Evolutionary conservation across 2,113 vertebrate genomes (phyloP), one percentile per base, ranked within the genome.

Genomic region (Archocentrus centrarchus): DNA sequence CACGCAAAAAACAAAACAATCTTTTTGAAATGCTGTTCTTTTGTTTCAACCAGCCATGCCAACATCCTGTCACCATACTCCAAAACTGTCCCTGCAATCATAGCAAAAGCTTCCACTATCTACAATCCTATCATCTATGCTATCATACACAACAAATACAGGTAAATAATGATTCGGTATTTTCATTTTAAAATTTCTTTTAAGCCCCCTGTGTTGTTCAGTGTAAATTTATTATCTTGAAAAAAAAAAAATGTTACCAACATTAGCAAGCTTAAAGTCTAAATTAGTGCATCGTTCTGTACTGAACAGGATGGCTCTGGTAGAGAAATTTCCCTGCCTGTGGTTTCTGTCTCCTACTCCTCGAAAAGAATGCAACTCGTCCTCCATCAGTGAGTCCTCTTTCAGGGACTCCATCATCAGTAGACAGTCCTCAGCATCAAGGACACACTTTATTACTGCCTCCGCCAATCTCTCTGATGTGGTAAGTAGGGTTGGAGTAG

Each of bases 81-180:
- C 93, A 98, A 96, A 84, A 96, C 97, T 0, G 94, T 99, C 77
- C 98, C 98, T 30, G 98, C 97, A 11, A 94, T 99, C 91, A 98
- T 98, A 75, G 98, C 98, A 89, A 99, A 99, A 91, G 97, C 98
- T 79, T 99, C 98, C 47, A 94, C 98, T 30, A 97, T 99, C 91
- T 97, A 99, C 93, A 99, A 99, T 84, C 98, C 98, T 60, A 97
- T 99, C 70, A 97, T 99, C 92, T 99, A 99, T 0, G 98, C 98
- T 75, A 97, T 99, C 83, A 96, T 96, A 68, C 98, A 99, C 88
- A 96, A 96, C 81, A 98, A 99, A 93, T 99, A 98, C 95, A 97
- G 98, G 98, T 98, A 91, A 59, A 63, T 22, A 10, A 44, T 20
- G 3, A 32, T 15, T n/a, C 4, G 0, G 6, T 2, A 6, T 50